Conservation (phyloP, 2,888 invertebrate species). For the Patella caerulea region DNA sequence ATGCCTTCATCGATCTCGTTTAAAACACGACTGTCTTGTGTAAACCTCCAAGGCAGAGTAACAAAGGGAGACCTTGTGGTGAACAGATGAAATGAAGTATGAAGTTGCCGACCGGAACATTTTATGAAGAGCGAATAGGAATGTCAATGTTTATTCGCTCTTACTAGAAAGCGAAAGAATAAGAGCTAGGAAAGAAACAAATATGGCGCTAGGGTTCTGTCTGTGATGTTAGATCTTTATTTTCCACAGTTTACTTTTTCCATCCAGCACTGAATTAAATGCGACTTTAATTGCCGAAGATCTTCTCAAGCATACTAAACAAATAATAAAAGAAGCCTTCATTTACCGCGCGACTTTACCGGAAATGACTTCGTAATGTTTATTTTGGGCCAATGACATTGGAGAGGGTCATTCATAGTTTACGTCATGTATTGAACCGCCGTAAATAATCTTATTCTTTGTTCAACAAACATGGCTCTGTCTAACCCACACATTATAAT, state of each 20-base stretch:
- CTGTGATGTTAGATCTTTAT: too few species aligned
- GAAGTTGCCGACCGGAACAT: slow-evolving; percentile 6
- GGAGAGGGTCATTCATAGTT: too few species aligned
- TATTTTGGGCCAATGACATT: not conserved
- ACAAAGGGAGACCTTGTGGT: not conserved
- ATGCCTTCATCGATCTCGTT: not conserved
- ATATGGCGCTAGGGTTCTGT: not conserved
- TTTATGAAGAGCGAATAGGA: not conserved
- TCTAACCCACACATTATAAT: too few species aligned
- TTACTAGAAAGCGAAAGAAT: not conserved
- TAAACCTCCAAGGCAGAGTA: not conserved
- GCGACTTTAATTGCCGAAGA: not conserved
- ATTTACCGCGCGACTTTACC: not conserved
- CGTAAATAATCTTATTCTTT: too few species aligned
- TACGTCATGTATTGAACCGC: too few species aligned
- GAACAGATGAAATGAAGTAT: not conserved
- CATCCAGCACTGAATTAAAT: too few species aligned
- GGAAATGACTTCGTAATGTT: not conserved
- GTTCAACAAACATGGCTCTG: too few species aligned
- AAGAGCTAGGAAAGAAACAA: not conserved
- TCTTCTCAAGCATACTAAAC: not conserved
- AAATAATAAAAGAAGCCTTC: not conserved
- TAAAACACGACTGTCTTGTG: not conserved
- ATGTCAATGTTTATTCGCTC: slow-evolving; percentile 4
- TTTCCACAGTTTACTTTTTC: too few species aligned